These are phyloP conservation scores for Ceriagrion tenellum DNA, from an alignment of 2,888 invertebrate species.

Conservation along the genomic window DNA sequence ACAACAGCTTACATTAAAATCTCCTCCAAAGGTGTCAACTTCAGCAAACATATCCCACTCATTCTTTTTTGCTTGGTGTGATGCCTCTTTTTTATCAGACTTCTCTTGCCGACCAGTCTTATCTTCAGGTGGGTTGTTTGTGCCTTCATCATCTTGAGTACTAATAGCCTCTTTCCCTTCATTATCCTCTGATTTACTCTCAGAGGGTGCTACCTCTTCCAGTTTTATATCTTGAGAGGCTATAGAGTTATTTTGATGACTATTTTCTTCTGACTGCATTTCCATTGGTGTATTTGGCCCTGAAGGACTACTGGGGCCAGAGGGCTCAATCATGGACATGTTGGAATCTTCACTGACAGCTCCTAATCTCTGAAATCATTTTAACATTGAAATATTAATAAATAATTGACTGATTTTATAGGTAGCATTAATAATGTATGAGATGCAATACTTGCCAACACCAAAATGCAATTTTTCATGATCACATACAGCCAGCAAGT, in stretches of 20 bases:
- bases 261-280: conserved; percentile 42
- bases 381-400: neutral
- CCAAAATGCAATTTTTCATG: too few species aligned
- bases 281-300: conserved; percentile 42
- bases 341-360: conserved; percentile 82
- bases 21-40: conserved; percentile 89
- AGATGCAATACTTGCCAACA: too few species aligned
- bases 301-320: conserved; percentile 69
- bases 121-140: conserved; percentile 16
- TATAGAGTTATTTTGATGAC: conserved; percentile 36
- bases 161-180: conserved; percentile 12
- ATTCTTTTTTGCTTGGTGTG: conserved; percentile 78
- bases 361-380: conserved; percentile 79
- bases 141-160: conserved; percentile 44
- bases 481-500: too few species aligned
- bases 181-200: conserved; percentile 61
- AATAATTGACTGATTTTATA: too few species aligned
- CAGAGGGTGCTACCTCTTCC: conserved; percentile 73
- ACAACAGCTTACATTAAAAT: conserved; percentile 83
- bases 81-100: conserved; percentile 37
- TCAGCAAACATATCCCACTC: conserved; percentile 97
- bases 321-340: conserved; percentile 72
- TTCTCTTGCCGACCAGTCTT: conserved; percentile 7
- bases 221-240: conserved; percentile 69
- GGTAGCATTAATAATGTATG: too few species aligned